Conservation (phyloP, 2,888 invertebrate species). For the Buathra laborator region DNA sequence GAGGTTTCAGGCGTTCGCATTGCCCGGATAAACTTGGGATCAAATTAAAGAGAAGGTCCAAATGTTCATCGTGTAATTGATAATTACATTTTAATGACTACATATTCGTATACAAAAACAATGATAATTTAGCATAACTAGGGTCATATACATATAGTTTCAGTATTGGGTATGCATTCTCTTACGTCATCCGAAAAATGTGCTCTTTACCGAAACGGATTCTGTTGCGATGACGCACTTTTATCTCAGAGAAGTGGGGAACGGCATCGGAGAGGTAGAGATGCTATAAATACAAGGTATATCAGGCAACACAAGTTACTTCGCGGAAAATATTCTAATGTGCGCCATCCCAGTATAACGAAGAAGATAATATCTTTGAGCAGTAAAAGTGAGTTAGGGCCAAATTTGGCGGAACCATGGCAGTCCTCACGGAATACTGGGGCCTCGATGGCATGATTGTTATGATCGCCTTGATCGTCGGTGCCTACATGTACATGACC, state of each 20-base stretch:
- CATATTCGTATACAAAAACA: no score
- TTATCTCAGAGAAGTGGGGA: background rate
- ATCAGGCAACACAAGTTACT: background rate
- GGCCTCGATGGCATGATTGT: conserved; percentile 74
- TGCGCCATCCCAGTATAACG: background rate
- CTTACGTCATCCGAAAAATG: background rate
- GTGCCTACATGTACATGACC: conserved; percentile 76
- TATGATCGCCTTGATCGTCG: conserved; percentile 58
- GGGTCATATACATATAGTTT: no score
- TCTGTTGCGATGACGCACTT: background rate
- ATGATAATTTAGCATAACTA: no score
- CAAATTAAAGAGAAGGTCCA: no score
- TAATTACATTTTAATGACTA: no score
- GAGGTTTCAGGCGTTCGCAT: no score
- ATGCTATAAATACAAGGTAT: conserved; percentile 37
- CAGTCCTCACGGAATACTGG: conserved; percentile 74
- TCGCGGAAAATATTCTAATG: background rate
- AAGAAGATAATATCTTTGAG: background rate
- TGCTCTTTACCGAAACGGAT: background rate
- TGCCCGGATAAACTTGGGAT: no score
- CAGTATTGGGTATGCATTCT: no score
- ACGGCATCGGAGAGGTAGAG: no score
- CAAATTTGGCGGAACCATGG: conserved; percentile 69
- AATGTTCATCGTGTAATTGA: no score
- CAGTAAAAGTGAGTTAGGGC: background rate